Evolutionary conservation across 2,797 vertebrate genomes (phyloP).

Genomic region (Synaphobranchus kaupii): DNA sequence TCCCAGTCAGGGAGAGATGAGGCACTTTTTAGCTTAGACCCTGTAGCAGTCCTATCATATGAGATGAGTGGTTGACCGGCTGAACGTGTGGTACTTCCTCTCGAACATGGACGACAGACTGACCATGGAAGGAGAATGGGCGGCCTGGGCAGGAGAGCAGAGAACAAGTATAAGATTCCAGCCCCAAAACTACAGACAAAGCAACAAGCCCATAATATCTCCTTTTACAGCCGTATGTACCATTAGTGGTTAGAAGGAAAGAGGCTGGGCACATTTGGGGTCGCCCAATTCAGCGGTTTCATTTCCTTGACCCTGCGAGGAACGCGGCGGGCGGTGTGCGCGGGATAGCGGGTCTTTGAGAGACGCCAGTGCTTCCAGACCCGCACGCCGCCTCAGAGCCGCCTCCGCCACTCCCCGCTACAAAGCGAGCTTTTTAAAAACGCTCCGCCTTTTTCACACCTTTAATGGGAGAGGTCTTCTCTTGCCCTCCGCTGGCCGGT

Average conservation of each 20-base stretch:
- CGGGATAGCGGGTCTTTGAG: too few species aligned
- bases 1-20: not conserved
- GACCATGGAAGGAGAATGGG: constrained; percentile 89
- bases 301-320: not conserved
- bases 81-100: constrained; percentile 91
- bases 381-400: too few species aligned
- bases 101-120: constrained; percentile 88
- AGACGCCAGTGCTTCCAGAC: too few species aligned
- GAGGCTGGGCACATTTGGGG: not conserved
- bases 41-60: constrained; percentile 68
- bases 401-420: too few species aligned
- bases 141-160: constrained; percentile 63
- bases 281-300: not conserved
- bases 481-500: constrained; percentile 1
- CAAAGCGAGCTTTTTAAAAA: too few species aligned
- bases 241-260: not conserved
- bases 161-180: not conserved
- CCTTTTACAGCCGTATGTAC: not conserved
- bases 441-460: too few species aligned
- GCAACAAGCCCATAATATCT: not conserved
- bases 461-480: not conserved
- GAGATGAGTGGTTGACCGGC: constrained; percentile 91
- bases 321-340: too few species aligned
- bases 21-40: not conserved
- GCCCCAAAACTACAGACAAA: not conserved